Percentiles rank a stretch among this genome's conserved stretches.
phyloP scores from a whole-genome alignment of 2,888 invertebrate genomes.

The Axea sp. region DNA sequence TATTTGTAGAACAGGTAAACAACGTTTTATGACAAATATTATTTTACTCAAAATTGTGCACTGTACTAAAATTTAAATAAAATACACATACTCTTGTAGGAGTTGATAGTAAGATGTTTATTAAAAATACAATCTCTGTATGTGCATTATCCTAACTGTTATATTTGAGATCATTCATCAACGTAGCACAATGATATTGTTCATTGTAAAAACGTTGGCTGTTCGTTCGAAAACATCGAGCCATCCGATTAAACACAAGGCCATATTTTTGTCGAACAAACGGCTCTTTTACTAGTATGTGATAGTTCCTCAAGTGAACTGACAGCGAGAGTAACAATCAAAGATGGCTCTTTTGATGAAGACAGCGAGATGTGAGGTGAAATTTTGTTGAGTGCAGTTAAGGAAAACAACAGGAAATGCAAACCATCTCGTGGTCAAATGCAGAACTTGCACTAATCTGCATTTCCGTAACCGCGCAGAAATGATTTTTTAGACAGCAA shows the following conservation, averaged over 20 bases:
- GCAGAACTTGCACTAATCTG: constrained; percentile 35
- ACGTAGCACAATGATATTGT: too few relatives aligned
- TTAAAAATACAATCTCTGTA: too few relatives aligned
- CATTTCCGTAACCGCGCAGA: constrained; percentile 50
- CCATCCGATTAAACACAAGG: constrained; percentile 47
- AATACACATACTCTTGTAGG: too few relatives aligned
- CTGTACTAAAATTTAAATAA: too few relatives aligned
- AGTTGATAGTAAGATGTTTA: too few relatives aligned
- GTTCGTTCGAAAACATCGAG: constrained; percentile 27
- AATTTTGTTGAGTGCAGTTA: constrained; percentile 7
- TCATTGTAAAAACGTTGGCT: constrained; percentile 29
- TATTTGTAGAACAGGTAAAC: too few relatives aligned
- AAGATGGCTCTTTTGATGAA: constrained; percentile 49
- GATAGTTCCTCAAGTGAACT: constrained; percentile 41
- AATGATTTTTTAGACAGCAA: constrained; percentile 14
- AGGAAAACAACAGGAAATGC: constrained; percentile 29
- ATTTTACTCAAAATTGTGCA: too few relatives aligned
- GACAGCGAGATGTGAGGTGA: constrained; percentile 42
- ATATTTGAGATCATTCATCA: too few relatives aligned
- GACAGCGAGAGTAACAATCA: constrained; percentile 22
- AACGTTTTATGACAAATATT: too few relatives aligned
- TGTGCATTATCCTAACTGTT: too few relatives aligned
- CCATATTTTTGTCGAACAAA: constrained; percentile 27
- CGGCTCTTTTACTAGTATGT: constrained; percentile 17
- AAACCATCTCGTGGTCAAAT: constrained; percentile 52